These are phyloP conservation scores for Arrhamphus sclerolepis DNA, from an alignment of 2,797 vertebrate genomes.

Conservation along the genomic window DNA sequence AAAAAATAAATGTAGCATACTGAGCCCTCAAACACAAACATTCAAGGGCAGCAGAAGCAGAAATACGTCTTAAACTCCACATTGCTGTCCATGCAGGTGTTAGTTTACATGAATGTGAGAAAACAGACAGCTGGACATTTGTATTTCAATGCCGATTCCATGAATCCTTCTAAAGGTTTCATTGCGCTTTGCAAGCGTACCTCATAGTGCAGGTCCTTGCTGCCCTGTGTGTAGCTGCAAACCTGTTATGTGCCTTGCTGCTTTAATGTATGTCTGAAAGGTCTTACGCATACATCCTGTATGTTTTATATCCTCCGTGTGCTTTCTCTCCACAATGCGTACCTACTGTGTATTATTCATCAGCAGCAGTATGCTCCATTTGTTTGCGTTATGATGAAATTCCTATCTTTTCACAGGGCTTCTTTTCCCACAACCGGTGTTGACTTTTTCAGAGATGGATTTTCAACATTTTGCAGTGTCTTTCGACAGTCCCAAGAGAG, in stretches of 20 bases:
- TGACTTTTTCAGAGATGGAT: not conserved
- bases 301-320: slow-evolving; percentile 16
- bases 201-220: not conserved
- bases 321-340: not conserved
- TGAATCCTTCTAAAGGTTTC: slow-evolving; percentile 11
- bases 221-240: not conserved
- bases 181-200: slow-evolving; percentile 18
- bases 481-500: slow-evolving; percentile 1
- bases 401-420: not conserved
- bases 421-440: slow-evolving; percentile 3
- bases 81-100: slow-evolving; percentile 19
- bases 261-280: slow-evolving; percentile 11
- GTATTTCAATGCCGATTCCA: slow-evolving; percentile 26
- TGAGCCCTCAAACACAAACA: slow-evolving; percentile 26
- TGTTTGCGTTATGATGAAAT: not conserved
- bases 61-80: slow-evolving; percentile 6
- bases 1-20: slow-evolving; percentile 13
- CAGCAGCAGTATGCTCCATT: not conserved
- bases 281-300: not conserved
- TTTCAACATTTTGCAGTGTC: slow-evolving; percentile 6
- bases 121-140: slow-evolving; percentile 10
- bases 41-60: slow-evolving; percentile 17
- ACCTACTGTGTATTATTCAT: slow-evolving; percentile 2
- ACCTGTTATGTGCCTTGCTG: not conserved
- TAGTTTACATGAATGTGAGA: slow-evolving; percentile 15